Conservation (phyloP, 2,113 vertebrate species). For the Noturus placidus region DNA sequence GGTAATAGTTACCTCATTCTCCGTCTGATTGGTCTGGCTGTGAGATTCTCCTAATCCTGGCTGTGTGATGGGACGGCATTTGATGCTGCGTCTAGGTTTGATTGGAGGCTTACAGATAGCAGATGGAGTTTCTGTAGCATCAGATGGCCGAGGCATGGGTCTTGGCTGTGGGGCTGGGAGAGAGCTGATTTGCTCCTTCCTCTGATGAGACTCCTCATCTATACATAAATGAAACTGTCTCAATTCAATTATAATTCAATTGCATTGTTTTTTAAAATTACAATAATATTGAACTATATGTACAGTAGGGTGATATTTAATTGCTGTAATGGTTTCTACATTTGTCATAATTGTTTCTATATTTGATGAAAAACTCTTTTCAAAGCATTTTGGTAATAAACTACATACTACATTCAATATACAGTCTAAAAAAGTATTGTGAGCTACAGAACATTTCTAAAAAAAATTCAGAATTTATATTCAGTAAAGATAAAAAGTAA, state of each 20-base stretch:
- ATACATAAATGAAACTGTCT: background rate
- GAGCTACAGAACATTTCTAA: background rate
- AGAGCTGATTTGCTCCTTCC: slow-evolving; percentile 36
- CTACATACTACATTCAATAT: background rate
- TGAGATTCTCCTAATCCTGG: background rate
- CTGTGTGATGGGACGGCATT: slow-evolving; percentile 18
- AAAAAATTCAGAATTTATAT: background rate
- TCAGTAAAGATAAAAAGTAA: background rate
- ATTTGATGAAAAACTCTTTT: background rate
- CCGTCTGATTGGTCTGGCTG: slow-evolving; percentile 24
- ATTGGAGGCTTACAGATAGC: slow-evolving; percentile 44
- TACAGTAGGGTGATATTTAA: background rate
- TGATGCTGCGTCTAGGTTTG: slow-evolving; percentile 58
- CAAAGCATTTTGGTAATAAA: background rate
- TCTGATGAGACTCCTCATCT: slow-evolving; percentile 51
- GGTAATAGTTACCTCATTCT: slow-evolving; percentile 36
- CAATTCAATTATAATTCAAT: background rate
- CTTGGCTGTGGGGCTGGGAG: slow-evolving; percentile 23
- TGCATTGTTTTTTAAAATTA: background rate
- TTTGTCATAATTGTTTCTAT: background rate
- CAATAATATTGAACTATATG: background rate
- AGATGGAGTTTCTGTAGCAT: background rate
- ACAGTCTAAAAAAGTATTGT: background rate
- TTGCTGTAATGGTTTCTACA: background rate
- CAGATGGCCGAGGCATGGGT: slow-evolving; percentile 8